These are phyloP conservation scores for Girardia tigrina DNA, from an alignment of 2,888 invertebrate species.

Conservation along the genomic window DNA sequence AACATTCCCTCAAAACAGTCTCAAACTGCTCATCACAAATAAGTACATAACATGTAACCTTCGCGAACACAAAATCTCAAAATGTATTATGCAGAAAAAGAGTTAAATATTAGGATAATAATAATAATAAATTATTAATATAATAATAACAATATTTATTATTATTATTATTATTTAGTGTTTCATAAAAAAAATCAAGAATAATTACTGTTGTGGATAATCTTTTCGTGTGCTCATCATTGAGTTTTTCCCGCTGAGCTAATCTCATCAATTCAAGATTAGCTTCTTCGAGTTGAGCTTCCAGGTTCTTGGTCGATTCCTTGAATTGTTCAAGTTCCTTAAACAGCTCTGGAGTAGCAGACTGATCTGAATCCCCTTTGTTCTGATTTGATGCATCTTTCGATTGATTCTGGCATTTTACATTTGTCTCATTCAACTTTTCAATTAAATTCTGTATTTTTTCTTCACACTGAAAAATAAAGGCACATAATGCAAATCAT, in stretches of 20 bases:
- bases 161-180: too few species aligned
- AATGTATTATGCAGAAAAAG: too few species aligned
- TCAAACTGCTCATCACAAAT: too few species aligned
- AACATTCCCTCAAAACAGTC: too few species aligned
- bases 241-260: constrained; percentile 70
- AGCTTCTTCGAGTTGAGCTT: constrained; percentile 33
- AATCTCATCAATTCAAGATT: constrained; percentile 38
- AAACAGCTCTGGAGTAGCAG: not conserved
- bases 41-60: too few species aligned
- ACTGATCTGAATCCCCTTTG: not conserved
- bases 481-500: too few species aligned
- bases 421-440: constrained; percentile 15
- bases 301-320: constrained; percentile 40
- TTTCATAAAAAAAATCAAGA: too few species aligned
- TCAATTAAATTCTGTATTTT: not conserved
- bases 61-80: too few species aligned
- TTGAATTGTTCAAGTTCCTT: constrained; percentile 26
- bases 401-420: not conserved
- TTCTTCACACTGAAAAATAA: constrained; percentile 14
- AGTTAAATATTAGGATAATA: too few species aligned
- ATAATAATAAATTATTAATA: too few species aligned
- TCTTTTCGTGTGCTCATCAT: constrained; percentile 93
- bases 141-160: too few species aligned
- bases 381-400: not conserved
- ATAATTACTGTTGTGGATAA: constrained; percentile 72